phyloP scores from a whole-genome alignment of 2,888 invertebrate genomes.

The Villa cingulata region DNA sequence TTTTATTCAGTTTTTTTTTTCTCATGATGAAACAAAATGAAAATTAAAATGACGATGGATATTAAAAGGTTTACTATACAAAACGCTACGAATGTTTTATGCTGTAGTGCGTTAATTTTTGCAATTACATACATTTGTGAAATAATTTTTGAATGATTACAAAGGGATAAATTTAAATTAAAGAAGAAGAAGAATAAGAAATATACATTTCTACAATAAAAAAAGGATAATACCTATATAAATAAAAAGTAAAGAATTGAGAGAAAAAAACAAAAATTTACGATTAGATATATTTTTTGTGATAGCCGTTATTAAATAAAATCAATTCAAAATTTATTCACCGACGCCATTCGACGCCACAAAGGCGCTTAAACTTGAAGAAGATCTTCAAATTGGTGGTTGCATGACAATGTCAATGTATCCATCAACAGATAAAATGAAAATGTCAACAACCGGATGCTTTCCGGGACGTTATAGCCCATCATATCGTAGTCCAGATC shows the following conservation, averaged over 20 bases:
- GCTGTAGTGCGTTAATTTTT: too few relatives aligned
- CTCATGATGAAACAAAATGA: too few relatives aligned
- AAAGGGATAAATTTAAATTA: too few relatives aligned
- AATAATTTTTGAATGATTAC: too few relatives aligned
- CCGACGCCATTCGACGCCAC: constrained; percentile 39
- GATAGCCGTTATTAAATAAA: neutral
- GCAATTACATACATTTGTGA: too few relatives aligned
- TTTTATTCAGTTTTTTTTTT: too few relatives aligned
- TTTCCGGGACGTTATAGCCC: constrained; percentile 89
- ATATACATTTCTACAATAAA: neutral
- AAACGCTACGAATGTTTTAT: too few relatives aligned
- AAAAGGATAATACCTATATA: neutral
- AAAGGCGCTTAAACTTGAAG: constrained; percentile 55
- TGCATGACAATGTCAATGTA: constrained; percentile 61
- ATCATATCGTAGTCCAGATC: constrained; percentile 73
- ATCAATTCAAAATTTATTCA: constrained; percentile 36
- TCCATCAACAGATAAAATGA: constrained; percentile 82
- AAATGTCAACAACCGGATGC: constrained; percentile 68
- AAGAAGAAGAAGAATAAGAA: too few relatives aligned
- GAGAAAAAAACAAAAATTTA: neutral
- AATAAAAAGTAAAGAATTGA: neutral
- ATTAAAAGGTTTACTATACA: too few relatives aligned
- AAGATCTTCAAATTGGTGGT: constrained; percentile 51
- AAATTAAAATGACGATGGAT: too few relatives aligned
- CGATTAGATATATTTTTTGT: too few relatives aligned